Base-by-base conservation (phyloP, 2,113 vertebrate genomes). In the Astatotilapia flaviijosephi region DNA sequence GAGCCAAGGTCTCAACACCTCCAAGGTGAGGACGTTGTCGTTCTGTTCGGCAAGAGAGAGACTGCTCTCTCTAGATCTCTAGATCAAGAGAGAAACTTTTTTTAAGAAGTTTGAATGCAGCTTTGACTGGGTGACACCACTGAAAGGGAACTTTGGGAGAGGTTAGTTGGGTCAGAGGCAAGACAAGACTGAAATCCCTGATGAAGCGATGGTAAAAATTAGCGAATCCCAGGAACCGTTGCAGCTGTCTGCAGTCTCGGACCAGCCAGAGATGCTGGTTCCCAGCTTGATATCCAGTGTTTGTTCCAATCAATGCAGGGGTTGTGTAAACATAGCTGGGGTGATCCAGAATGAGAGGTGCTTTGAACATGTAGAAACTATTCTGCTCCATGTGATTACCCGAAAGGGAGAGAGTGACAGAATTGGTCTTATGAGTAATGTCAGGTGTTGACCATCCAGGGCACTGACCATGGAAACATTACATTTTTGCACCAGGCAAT, bases 291-390 rank as follows among this genome's bases (percentile, higher is more conserved):
- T 35, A n/a, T 35, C 31, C 60, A 65, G 58, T 65, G 17, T 35
- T 62, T 35, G 9, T 62, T 62, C 58, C 31, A 62, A 35, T 62
- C 31, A 62, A 35, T 62, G 17, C 6, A 35, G 31, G 15, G 15
- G 17, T 35, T 62, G 31, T 62, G 58, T 2, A 62, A 62, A n/a
- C 31, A 62, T 62, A 62, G 58, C 6, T 2, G 0, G 56, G 15
- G 56, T 62, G 31, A 62, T 4, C 58, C 58, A 62, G 31, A 1
- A 62, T 35, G 17, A 35, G 58, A 62, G 17, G 2, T 35, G 58
- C 58, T 62, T 62, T 62, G 58, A 62, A 62, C 31, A 62, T 35
- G 58, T 62, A 62, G 31, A 62, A 62, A 35, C 17, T 62, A 62
- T n/a, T 62, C 58, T 62, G 31, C 31, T 62, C 1, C 17, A n/a